These are phyloP conservation scores for Hemiprocne comata DNA, from an alignment of 2,113 vertebrate genomes.

Conservation along the genomic window DNA sequence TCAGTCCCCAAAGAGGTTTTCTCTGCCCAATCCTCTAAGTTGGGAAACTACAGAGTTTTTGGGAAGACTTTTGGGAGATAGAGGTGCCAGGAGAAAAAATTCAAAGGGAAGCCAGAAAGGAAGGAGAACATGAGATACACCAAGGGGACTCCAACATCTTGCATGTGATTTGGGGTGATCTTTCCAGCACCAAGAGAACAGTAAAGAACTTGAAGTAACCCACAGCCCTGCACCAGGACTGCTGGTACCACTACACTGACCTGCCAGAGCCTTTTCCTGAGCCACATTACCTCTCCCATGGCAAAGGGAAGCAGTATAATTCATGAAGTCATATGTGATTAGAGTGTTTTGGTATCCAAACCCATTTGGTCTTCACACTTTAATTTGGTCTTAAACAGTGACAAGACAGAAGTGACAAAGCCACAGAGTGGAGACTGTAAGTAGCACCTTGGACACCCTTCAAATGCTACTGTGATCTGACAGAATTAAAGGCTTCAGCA, in stretches of 20 bases:
- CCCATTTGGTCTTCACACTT: not conserved
- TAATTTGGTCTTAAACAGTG: not conserved
- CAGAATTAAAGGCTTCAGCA: not conserved
- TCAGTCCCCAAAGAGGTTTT: not conserved
- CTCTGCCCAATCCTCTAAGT: not conserved
- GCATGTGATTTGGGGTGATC: rapidly evolving
- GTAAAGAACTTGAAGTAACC: not conserved
- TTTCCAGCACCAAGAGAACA: not conserved
- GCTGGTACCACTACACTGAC: not conserved
- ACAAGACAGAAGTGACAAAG: not conserved
- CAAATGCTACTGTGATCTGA: not conserved
- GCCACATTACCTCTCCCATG: not conserved
- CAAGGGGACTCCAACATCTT: not conserved
- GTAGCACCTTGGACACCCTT: not conserved
- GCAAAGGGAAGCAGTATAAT: not conserved
- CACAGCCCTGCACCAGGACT: not conserved
- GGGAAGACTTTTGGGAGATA: not conserved
- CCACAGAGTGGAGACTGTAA: not conserved
- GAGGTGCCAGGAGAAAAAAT: not conserved
- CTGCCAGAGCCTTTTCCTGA: not conserved
- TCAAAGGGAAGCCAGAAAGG: not conserved
- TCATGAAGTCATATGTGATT: not conserved
- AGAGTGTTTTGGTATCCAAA: not conserved
- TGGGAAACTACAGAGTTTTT: not conserved
- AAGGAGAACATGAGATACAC: not conserved